phyloP scores from a whole-genome alignment of 2,888 invertebrate genomes.

The Parnassius orleans region DNA sequence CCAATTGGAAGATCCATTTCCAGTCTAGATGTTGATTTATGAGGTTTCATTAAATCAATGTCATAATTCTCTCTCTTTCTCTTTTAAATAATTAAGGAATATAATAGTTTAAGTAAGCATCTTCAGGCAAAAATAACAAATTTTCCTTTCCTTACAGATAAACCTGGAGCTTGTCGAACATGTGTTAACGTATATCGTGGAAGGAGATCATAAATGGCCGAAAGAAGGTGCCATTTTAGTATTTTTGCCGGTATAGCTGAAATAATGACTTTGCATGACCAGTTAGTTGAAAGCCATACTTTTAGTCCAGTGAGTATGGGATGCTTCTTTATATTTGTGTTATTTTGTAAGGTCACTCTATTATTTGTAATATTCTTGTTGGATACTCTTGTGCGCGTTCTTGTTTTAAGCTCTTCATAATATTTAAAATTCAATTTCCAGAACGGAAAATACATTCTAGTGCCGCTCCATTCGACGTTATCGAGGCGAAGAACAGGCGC shows the following conservation, averaged over 20 bases:
- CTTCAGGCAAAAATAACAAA: not conserved
- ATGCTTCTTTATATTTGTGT: too few relatives aligned
- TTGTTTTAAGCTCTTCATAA: not conserved
- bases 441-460: conserved; percentile 84
- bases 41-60: too few relatives aligned
- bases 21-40: too few relatives aligned
- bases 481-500: conserved; percentile 91
- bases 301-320: conserved; percentile 80
- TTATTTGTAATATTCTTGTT: too few relatives aligned
- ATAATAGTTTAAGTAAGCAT: not conserved
- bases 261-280: conserved; percentile 86
- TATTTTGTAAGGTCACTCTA: too few relatives aligned
- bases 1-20: too few relatives aligned
- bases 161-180: conserved; percentile 89
- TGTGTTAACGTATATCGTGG: conserved; percentile 85
- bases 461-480: conserved; percentile 93
- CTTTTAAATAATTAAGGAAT: too few relatives aligned
- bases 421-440: conserved; percentile 38
- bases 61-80: too few relatives aligned
- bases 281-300: conserved; percentile 82
- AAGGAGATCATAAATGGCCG: conserved; percentile 85
- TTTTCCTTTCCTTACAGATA: conserved; percentile 63
- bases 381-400: too few relatives aligned
- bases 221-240: conserved; percentile 88
- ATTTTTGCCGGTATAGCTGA: conserved; percentile 89